Base-by-base conservation (phyloP, 1,140 invertebrate species). In the Trichonephila inaurata region DNA sequence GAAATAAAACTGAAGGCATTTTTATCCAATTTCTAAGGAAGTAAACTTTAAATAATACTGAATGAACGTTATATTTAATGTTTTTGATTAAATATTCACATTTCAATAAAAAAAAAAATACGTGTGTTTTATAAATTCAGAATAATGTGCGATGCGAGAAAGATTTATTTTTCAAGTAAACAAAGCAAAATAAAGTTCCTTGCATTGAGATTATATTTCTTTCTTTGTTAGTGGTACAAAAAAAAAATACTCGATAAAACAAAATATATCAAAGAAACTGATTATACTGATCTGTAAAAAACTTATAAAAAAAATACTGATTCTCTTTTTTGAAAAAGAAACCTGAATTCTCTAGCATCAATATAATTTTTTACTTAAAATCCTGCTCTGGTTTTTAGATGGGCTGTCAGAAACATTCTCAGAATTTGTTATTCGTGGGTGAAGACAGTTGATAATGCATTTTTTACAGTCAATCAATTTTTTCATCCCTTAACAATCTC, bases 241-340 rank as follows among this genome's bases (percentile, higher is more conserved):
- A 60, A 51, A 58, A 85, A 85, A 14, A 60, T 61, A 10, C 44
- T 16, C 18, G 83, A 16, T 10, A 60, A 85, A 85, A 61, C 83
- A 85, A 61, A 60, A 60, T 85, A 10, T 58, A 60, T 85, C 83
- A 24, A 83, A 85, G 24, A 60, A 85, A 85, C 83, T 60, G 60
- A 60, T 60, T 85, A 61, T 28, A 51, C 51, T 18, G 28, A 85
- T 12, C 51, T 21, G 12, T 60, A 85, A 85, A 85, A 85, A 24
- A 16, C 28, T 10, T 51, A 60, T 10, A 60, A 33, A 85, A 85
- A 85, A 85, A 60, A n/a, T 28, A 51, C 33, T 40, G 24, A 6
- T 85, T 61, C 83, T 60, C 58, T 60, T 85, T 85, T 40, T 40
- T 4, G 3, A 85, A 60, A 85, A 69, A 24, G 58, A 28, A 21